Evolutionary conservation across 2,113 vertebrate genomes (phyloP), one percentile per base, ranked within the genome.

Genomic region (Alosa alosa): DNA sequence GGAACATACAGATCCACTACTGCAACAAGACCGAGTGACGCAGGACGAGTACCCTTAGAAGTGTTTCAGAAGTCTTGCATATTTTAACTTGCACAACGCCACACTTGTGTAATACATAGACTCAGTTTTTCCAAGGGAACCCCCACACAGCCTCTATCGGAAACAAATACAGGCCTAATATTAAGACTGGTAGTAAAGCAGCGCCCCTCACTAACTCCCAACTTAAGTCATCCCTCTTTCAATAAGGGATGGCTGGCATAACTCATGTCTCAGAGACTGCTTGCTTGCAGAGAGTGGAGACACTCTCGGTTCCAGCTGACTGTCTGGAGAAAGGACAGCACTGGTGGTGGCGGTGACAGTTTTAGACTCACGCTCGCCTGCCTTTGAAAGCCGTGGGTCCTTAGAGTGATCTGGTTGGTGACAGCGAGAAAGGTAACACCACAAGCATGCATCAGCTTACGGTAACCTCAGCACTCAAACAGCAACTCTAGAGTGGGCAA

Each of bases 241-340:
- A n/a, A 10, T 50, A 82, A 83, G 44, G 72, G 60, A 78, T 8
- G 36, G n/a, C 25, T 83, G 84, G 84, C 60, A 68, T 87, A 55
- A 90, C 85, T 88, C 85, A 85, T 57, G 86, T 85, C 78, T 84
- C 86, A 11, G 75, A 52, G 78, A 85, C 49, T 31, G 31, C 7
- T 41, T 39, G 22, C 55, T 20, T 41, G 75, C 11, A 57, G 44
- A 81, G 36, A 22, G 1, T 46, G 47, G 9, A 39, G 45, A 44
- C 9, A 52, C 52, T 46, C 41, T 9, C 36, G 84, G 84, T 39
- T 88, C 60, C 86, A 86, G 49, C 17, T 18, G 50, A 22, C 44
- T 36, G 85, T 25, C 75, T 75, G 57, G 44, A 46, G 88, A 50
- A n/a, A 49, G 31, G 84, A 78, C 82, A 57, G 55, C 20, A 0